These are phyloP conservation scores for Lutjanus erythropterus DNA, from an alignment of 2,113 vertebrate species.

Conservation along the genomic window DNA sequence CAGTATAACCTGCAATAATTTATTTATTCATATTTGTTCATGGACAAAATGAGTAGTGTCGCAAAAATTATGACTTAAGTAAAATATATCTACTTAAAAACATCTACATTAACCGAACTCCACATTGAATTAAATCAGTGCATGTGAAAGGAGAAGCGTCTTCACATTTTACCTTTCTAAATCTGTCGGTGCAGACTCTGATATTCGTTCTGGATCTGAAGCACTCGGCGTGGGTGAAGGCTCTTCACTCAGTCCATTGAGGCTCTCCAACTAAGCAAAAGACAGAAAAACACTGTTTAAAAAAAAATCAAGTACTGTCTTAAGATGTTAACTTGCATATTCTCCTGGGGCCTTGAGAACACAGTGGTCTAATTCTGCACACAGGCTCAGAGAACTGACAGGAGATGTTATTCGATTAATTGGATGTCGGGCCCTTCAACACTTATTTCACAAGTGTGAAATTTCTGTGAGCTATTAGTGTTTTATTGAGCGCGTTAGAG, in stretches of 20 bases:
- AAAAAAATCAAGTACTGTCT: background rate
- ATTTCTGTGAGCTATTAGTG: conserved; percentile 19
- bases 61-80: background rate
- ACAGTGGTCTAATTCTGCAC: conserved; percentile 19
- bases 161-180: conserved; percentile 57
- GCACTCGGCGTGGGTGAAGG: conserved; percentile 62
- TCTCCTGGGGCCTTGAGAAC: background rate
- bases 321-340: background rate
- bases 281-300: background rate
- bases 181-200: conserved; percentile 54
- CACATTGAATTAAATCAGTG: background rate
- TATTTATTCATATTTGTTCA: background rate
- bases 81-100: background rate
- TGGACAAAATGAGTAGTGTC: background rate
- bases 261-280: conserved; percentile 61
- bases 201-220: conserved; percentile 47
- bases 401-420: conserved; percentile 55
- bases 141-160: background rate
- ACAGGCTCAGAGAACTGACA: conserved; percentile 19
- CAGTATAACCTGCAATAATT: background rate
- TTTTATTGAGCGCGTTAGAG: conserved; percentile 12
- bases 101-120: background rate
- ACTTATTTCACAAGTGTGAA: conserved; percentile 51
- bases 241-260: conserved; percentile 57
- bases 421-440: conserved; percentile 43